Conservation (phyloP, 2,113 vertebrate genomes). For the Neoarius graeffei region DNA sequence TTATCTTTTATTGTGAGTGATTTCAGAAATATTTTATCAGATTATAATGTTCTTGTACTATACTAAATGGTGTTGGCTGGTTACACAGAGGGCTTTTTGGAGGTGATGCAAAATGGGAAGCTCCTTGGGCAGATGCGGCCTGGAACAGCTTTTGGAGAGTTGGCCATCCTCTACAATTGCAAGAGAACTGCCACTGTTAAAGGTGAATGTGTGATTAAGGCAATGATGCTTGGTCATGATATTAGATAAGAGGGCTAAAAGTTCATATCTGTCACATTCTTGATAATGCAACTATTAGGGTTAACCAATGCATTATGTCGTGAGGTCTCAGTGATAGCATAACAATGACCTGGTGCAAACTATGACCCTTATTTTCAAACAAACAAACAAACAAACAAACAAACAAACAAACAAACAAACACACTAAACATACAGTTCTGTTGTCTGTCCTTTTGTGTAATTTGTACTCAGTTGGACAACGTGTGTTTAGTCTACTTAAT, state of each 20-base stretch:
- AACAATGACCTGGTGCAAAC: not conserved
- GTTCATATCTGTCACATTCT: not conserved
- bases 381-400: too few relatives aligned
- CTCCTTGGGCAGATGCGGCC: constrained; percentile 75
- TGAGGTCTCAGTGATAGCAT: not conserved
- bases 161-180: constrained; percentile 81
- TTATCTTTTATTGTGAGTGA: not conserved
- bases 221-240: not conserved
- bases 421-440: not conserved
- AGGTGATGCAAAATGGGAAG: constrained; percentile 75
- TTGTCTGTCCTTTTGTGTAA: not conserved
- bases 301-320: not conserved
- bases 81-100: constrained; percentile 71
- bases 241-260: not conserved
- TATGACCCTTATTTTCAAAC: not conserved
- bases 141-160: constrained; percentile 79
- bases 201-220: constrained; percentile 61
- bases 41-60: not conserved
- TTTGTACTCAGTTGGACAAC: not conserved
- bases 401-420: too few relatives aligned
- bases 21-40: constrained; percentile 5
- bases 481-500: not conserved
- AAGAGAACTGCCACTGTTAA: constrained; percentile 80
- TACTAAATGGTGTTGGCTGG: not conserved
- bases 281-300: not conserved